phyloP scores from a whole-genome alignment of 2,113 vertebrate species.

The Balaenoptera acutorostrata region DNA sequence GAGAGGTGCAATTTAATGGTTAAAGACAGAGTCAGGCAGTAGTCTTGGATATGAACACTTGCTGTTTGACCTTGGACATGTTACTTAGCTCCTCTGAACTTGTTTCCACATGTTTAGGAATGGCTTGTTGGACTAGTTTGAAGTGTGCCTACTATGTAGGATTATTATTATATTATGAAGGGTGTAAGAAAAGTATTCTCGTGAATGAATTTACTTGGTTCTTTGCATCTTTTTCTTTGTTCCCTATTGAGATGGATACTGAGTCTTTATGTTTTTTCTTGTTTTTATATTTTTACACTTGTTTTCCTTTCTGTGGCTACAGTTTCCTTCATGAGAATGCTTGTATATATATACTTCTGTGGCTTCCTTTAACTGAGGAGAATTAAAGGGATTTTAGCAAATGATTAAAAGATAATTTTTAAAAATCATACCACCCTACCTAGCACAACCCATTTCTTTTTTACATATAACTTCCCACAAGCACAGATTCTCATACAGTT shows the following conservation, averaged over 20 bases:
- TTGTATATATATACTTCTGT: not conserved
- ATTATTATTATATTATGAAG: not conserved
- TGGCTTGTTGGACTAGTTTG: not conserved
- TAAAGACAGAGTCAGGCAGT: not conserved
- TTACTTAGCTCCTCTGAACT: not conserved
- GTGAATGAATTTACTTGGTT: not conserved
- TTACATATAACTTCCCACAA: not conserved
- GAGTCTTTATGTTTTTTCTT: not conserved
- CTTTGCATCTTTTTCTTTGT: not conserved
- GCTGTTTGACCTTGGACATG: not conserved
- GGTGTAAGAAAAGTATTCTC: not conserved
- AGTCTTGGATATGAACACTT: not conserved
- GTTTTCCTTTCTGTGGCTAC: not conserved
- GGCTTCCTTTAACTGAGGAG: not conserved
- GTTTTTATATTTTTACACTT: not conserved
- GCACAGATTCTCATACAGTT: not conserved
- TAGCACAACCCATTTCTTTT: not conserved
- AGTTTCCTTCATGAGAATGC: not conserved
- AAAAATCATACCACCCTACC: not conserved
- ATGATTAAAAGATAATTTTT: not conserved
- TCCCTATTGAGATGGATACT: not conserved
- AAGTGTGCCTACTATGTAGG: not conserved
- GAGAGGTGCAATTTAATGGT: not conserved
- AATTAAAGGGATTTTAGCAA: not conserved
- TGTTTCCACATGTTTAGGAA: not conserved